Conservation (phyloP, 2,888 invertebrate species). For the Microctonus hyperodae region DNA sequence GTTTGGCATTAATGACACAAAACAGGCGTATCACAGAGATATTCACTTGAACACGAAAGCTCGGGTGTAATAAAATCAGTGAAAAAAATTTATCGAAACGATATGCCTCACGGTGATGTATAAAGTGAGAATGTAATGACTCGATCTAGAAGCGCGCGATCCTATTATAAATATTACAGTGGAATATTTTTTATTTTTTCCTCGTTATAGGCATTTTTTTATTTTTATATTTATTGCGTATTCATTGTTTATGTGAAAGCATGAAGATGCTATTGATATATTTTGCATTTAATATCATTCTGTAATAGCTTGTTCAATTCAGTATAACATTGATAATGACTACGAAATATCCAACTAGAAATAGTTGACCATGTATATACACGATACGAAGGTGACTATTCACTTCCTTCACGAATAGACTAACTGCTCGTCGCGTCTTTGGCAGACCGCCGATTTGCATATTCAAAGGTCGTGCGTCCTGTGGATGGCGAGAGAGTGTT, state of each 20-base stretch:
- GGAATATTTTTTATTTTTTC: background rate
- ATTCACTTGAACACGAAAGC: slow-evolving; percentile 33
- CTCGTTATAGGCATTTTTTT: background rate
- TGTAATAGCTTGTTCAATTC: background rate
- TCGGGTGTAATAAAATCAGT: slow-evolving; percentile 36
- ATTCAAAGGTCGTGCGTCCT: slow-evolving; percentile 54
- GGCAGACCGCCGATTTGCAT: slow-evolving; percentile 51
- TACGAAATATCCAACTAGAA: background rate
- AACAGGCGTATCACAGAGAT: slow-evolving; percentile 4
- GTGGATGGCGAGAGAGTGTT: slow-evolving; percentile 37
- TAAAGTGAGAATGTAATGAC: slow-evolving; percentile 13
- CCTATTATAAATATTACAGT: background rate
- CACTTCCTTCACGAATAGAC: slow-evolving; percentile 41
- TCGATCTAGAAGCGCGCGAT: background rate
- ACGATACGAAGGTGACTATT: slow-evolving; percentile 35
- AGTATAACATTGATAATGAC: slow-evolving; percentile 2
- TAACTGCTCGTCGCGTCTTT: slow-evolving; percentile 49
- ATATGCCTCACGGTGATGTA: background rate
- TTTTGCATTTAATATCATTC: background rate
- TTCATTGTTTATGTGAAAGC: no score
- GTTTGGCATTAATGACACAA: slow-evolving; percentile 43
- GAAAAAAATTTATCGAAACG: slow-evolving; percentile 20
- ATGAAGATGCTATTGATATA: background rate
- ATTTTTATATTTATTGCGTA: no score
- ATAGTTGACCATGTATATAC: slow-evolving; percentile 9